Base-by-base conservation (phyloP, 2,113 vertebrate genomes). In the Struthio camelus region DNA sequence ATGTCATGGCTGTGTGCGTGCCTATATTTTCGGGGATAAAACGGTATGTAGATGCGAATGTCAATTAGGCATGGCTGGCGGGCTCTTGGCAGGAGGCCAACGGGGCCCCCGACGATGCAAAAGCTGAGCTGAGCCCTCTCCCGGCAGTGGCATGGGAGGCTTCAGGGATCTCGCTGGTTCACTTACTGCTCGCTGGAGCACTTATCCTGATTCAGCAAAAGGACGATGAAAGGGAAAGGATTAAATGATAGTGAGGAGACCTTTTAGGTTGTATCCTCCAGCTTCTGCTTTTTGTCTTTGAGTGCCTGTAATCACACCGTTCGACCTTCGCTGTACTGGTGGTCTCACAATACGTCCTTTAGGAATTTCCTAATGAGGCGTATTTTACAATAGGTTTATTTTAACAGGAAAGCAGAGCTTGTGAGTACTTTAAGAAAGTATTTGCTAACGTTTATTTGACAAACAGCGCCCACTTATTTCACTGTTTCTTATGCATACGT, bases 11-110 rank as follows among this genome's bases (percentile, higher is more conserved):
- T 84, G 6, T 65, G 54, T 77, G 23, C 51, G 25, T 14, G 22
- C 16, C 77, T 91, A 32, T 34, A 40, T 89, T 81, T 96, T 90
- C 2, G 7, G n/a, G 36, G 44, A 78, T 69, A 53, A 86, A 93
- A 84, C 78, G 56, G 30, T 67, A 59, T 65, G 30, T 69, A 90
- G 72, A 90, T 72, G 9, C 48, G 42, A 80, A 72, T 69, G 38
- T 51, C 70, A 93, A 72, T 94, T 91, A 80, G 56, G 20, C 3
- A 16, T 46, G 46, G n/a, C 30, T 51, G 46, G 80, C 30, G 50
- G 81, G 90, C 27, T 81, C 19, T 80, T 94, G 80, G 70, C 40
- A 85, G 76, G 42, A 80, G 32, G 28, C 73, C 17, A 46, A 4
- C 0, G 9, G 87, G 69, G 64, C 66, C 58, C 81, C 10, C 3